Evolutionary conservation across 2,797 vertebrate species (phyloP), one percentile per base, ranked within the genome.

Genomic region (Gymnothorax reevesii): DNA sequence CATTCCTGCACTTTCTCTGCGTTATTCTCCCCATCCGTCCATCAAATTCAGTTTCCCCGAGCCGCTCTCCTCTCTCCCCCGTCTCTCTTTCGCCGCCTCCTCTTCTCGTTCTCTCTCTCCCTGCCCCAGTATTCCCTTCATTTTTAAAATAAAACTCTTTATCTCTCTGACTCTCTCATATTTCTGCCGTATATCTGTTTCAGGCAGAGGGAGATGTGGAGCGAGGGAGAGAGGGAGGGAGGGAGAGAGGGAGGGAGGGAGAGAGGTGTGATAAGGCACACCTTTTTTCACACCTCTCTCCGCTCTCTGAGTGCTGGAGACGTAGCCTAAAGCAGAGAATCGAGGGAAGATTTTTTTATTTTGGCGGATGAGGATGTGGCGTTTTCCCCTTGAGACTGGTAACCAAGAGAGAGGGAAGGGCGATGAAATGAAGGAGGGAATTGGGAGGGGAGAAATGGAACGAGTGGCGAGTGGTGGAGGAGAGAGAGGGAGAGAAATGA

Each of bases 221-320:
- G 90, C 75, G 83, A 87, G 52, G 84, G 69, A 86, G 88, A 87
- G 91, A 90, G 88, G 57, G 52, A 64, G 55, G 59, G 54, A 27
- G n/a, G 17, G 66, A 93, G 90, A 86, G 90, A 91, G 87, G 79
- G 90, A 89, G 87, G 83, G 90, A 89, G 73, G 57, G 88, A 88
- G 87, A 83, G 83, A 86, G 54, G 92, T 94, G 94, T 93, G 93
- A 91, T 89, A 93, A 84, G 73, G 57, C 83, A 25, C 22, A 20
- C 80, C 60, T 33, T 87, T 84, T 62, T 84, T 86, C 84, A 84
- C 87, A 60, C 83, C 83, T 86, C 57, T 57, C 57, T 85, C 84
- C 57, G 55, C 57, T 83, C 25, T 13, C 59, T 60, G 55, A 69
- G 84, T 52, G 62, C 25, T 8, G 17, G 7, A 86, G 83, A 85